Conservation (phyloP, 2,113 vertebrate genomes). For the Pandion haliaetus region DNA sequence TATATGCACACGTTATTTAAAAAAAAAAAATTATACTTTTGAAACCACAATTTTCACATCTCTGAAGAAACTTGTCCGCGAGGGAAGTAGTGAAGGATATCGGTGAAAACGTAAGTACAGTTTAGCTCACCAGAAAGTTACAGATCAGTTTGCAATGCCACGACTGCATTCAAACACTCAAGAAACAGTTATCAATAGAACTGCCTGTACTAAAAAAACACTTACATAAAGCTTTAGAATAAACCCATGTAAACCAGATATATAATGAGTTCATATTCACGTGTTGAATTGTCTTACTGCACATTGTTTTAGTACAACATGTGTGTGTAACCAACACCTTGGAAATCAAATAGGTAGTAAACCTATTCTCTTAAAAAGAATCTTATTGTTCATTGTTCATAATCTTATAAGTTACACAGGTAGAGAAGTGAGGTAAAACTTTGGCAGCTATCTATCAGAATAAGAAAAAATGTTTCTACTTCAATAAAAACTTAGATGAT, state of each 20-base stretch:
- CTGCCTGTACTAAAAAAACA: neutral
- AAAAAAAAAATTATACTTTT: neutral
- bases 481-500: neutral
- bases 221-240: neutral
- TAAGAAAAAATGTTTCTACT: neutral
- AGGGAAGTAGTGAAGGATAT: neutral
- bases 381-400: neutral
- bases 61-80: neutral
- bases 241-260: neutral
- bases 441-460: neutral
- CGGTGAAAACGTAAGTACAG: accelerated
- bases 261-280: neutral
- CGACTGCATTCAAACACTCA: neutral
- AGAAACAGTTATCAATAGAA: neutral
- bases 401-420: neutral
- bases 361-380: neutral
- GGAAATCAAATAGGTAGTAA: neutral
- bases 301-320: neutral
- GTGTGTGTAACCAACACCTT: neutral
- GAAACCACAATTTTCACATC: neutral
- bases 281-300: neutral
- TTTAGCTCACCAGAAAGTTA: neutral
- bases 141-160: neutral
- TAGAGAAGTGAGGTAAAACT: neutral
- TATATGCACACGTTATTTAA: accelerated